Percentiles rank a stretch among this genome's conserved stretches.
Conservation (phyloP, 2,113 vertebrate genomes). For the Chamaea fasciata region DNA sequence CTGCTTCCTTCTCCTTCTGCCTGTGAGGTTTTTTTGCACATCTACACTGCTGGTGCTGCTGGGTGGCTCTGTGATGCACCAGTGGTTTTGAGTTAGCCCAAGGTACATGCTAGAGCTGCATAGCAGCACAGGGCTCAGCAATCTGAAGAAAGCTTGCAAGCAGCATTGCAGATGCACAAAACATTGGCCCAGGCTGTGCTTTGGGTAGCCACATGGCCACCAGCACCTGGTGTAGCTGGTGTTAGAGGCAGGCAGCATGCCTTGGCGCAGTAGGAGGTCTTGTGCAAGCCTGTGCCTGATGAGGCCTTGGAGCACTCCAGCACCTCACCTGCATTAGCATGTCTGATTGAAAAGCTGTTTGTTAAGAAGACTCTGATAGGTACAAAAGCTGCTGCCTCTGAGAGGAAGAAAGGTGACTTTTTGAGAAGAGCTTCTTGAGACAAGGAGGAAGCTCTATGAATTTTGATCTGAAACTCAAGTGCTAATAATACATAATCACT, state of each 20-base stretch:
- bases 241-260: background rate
- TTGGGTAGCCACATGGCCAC: background rate
- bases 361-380: background rate
- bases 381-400: background rate
- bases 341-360: background rate
- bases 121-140: background rate
- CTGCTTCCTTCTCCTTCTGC: background rate
- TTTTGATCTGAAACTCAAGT: background rate
- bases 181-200: background rate
- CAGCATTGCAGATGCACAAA: background rate
- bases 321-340: background rate
- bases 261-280: background rate
- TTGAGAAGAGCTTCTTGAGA: background rate
- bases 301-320: background rate
- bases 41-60: background rate
- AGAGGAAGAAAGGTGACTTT: background rate
- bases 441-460: background rate
- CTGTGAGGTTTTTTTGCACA: background rate
- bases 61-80: background rate
- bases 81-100: background rate
- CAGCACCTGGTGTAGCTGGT: background rate
- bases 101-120: background rate
- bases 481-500: background rate
- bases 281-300: fast-evolving
- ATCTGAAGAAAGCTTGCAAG: background rate